Conservation (phyloP, 2,113 vertebrate species). For the Phylloscopus whistleri region DNA sequence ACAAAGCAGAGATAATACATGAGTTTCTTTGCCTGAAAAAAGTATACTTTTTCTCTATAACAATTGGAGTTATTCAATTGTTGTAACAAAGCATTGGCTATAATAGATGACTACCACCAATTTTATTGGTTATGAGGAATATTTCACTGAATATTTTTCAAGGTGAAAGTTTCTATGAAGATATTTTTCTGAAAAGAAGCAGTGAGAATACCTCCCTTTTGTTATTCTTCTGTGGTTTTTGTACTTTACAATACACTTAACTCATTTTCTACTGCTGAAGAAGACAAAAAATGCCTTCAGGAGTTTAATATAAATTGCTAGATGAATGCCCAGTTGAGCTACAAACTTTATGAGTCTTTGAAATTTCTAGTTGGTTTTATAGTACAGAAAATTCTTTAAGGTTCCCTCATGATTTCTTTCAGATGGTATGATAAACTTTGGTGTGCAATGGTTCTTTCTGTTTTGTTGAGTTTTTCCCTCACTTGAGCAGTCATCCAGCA, state of each 20-base stretch:
- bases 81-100: neutral
- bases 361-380: slow-evolving; percentile 16
- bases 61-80: neutral
- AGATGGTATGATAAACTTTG: neutral
- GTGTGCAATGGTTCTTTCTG: neutral
- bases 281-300: neutral
- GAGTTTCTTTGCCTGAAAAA: neutral
- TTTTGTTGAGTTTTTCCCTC: neutral
- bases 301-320: slow-evolving; percentile 7
- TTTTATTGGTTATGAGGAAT: neutral
- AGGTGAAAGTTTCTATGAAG: neutral
- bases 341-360: neutral
- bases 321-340: neutral
- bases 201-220: neutral
- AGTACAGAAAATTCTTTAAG: slow-evolving; percentile 12
- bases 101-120: neutral
- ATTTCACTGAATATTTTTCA: neutral
- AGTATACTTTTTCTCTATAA: neutral
- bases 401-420: neutral
- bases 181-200: neutral
- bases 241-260: neutral
- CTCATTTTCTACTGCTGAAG: neutral
- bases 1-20: neutral
- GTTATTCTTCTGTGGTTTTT: neutral
- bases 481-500: neutral